These are phyloP conservation scores for Byasa hedistus DNA, from an alignment of 2,888 invertebrate genomes.

Conservation along the genomic window DNA sequence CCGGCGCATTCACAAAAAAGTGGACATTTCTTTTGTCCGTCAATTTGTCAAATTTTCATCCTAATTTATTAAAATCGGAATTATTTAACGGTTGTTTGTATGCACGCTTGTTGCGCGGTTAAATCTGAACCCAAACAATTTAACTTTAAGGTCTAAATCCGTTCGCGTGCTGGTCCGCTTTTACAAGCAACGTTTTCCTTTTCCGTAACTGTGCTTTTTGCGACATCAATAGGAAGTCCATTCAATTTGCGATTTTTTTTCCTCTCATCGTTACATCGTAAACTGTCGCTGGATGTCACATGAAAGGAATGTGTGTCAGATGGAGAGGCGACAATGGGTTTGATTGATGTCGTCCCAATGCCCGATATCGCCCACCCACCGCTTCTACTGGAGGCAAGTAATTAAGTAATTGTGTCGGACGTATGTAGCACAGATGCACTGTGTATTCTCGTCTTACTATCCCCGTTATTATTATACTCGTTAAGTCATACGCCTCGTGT, in stretches of 20 bases:
- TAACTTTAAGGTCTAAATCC: neutral
- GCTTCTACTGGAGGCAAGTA: neutral
- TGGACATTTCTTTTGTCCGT: slow-evolving; percentile 13
- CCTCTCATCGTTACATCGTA: slow-evolving; percentile 5
- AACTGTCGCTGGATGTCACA: slow-evolving; percentile 1
- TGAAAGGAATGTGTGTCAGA: slow-evolving; percentile 24
- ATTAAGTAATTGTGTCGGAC: neutral
- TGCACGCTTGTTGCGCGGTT: no score
- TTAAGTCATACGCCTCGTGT: no score
- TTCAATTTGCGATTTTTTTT: slow-evolving; percentile 27
- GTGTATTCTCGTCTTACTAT: no score
- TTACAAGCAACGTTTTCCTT: slow-evolving; percentile 5
- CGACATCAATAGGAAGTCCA: neutral
- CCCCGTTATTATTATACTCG: no score
- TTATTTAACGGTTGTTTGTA: slow-evolving; percentile 35
- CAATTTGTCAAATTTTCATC: slow-evolving; percentile 38
- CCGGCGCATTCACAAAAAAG: slow-evolving; percentile 11
- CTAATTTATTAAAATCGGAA: slow-evolving; percentile 36
- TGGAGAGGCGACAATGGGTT: neutral
- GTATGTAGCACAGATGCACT: neutral
- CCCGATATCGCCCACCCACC: neutral
- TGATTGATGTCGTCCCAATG: neutral
- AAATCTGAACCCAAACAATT: neutral
- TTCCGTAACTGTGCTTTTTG: slow-evolving; percentile 23
- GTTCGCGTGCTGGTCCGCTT: neutral